Conservation (phyloP, 2,888 invertebrate species). For the Panopea generosa region DNA sequence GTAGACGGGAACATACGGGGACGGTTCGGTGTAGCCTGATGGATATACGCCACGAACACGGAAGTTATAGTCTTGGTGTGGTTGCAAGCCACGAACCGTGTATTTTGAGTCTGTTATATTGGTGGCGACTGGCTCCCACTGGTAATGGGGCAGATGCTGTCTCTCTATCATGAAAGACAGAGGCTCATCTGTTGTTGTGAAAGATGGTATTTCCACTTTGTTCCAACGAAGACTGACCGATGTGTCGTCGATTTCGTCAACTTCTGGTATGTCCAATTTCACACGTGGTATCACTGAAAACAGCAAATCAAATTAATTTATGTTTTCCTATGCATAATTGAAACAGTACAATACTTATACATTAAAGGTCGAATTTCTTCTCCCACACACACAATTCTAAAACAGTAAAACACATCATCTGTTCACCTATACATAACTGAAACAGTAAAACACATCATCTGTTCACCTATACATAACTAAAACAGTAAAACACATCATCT, state of each 20-base stretch:
- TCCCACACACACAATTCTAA: no score
- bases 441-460: no score
- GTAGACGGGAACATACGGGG: conserved; percentile 90
- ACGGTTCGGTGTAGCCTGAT: conserved; percentile 97
- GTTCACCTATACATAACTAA: no score
- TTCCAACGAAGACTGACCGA: conserved; percentile 74
- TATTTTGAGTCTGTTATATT: conserved; percentile 75
- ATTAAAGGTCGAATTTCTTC: no score
- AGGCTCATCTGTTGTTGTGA: conserved; percentile 71
- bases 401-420: no score
- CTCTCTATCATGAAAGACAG: conserved; percentile 78
- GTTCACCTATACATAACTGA: no score
- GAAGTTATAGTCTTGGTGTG: conserved; percentile 97
- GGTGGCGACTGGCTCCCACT: conserved; percentile 77
- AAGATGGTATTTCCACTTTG: conserved; percentile 75
- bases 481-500: no score
- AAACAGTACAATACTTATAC: no score
- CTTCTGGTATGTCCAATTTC: conserved; percentile 75
- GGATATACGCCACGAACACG: conserved; percentile 96
- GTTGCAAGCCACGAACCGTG: conserved; percentile 88
- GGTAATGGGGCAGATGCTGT: conserved; percentile 74
- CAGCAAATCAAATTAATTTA: no score
- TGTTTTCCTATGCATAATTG: no score
- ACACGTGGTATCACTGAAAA: conserved; percentile 78
- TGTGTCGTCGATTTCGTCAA: conserved; percentile 72